These are phyloP conservation scores for Plagodis dolabraria DNA, from an alignment of 2,888 invertebrate genomes.

Conservation along the genomic window DNA sequence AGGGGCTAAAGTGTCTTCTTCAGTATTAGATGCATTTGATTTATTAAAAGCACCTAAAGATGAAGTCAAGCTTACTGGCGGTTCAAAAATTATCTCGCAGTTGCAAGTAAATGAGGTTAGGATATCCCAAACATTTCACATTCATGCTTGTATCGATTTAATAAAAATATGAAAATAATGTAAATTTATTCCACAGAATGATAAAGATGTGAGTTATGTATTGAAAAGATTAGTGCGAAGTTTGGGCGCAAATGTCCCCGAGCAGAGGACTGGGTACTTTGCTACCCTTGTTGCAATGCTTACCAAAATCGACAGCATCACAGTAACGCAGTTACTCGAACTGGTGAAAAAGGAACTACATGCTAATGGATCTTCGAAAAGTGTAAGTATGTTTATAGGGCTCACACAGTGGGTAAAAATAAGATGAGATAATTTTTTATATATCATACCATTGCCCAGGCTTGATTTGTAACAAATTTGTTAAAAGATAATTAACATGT, in stretches of 20 bases:
- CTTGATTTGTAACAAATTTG: too few species aligned
- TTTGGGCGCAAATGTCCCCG: constrained; percentile 87
- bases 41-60: constrained; percentile 67
- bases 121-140: constrained; percentile 20
- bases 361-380: constrained; percentile 86
- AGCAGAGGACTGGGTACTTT: constrained; percentile 88
- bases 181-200: constrained; percentile 71
- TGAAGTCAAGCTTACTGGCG: constrained; percentile 69
- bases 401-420: too few species aligned
- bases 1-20: constrained; percentile 58
- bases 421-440: too few species aligned
- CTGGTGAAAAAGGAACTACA: constrained; percentile 88
- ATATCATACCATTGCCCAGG: too few species aligned
- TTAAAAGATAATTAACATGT: too few species aligned
- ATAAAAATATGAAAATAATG: too few species aligned
- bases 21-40: constrained; percentile 75
- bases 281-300: constrained; percentile 87
- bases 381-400: constrained; percentile 77
- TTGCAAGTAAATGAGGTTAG: constrained; percentile 72
- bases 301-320: constrained; percentile 73
- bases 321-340: constrained; percentile 82
- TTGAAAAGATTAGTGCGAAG: constrained; percentile 89
- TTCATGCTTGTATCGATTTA: too few species aligned
- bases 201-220: constrained; percentile 87
- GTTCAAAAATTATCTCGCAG: constrained; percentile 71